Conservation (phyloP, 2,113 vertebrate species). For the Plecturocebus donacophilus region DNA sequence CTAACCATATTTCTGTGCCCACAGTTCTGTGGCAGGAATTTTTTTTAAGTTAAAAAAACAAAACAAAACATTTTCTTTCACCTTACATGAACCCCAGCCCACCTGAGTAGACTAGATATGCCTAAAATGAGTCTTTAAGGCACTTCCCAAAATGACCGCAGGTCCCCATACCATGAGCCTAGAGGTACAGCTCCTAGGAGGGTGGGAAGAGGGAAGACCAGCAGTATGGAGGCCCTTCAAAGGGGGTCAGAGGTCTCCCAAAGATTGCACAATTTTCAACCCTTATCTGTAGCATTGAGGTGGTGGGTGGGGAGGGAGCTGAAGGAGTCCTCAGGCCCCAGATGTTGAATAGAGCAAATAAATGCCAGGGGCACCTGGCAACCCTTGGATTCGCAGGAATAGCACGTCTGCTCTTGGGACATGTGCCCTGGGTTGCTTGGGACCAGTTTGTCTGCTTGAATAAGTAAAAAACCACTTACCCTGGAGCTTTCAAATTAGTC, state of each 20-base stretch:
- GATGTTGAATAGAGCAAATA: slow-evolving; percentile 75
- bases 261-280: slow-evolving; percentile 74
- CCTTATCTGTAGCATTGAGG: slow-evolving; percentile 80
- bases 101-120: not conserved
- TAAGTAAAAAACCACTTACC: slow-evolving; percentile 58
- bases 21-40: not conserved
- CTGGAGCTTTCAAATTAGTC: slow-evolving; percentile 23
- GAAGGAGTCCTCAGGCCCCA: slow-evolving; percentile 69
- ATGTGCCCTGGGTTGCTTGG: not conserved
- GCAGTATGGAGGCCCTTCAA: slow-evolving; percentile 22
- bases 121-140: not conserved
- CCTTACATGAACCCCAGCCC: slow-evolving; percentile 17
- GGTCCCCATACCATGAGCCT: not conserved
- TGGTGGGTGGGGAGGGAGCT: slow-evolving; percentile 53
- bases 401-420: slow-evolving; percentile 28
- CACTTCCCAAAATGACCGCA: not conserved
- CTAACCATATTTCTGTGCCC: not conserved
- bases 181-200: slow-evolving; percentile 8
- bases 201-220: not conserved
- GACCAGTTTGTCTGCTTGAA: not conserved
- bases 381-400: not conserved
- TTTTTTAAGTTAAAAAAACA: not conserved
- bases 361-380: slow-evolving; percentile 79
- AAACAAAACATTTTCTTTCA: not conserved
- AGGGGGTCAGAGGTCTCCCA: slow-evolving; percentile 74